These are phyloP conservation scores for Sebastes taczanowskii DNA, from an alignment of 2,797 vertebrate genomes.

Conservation along the genomic window DNA sequence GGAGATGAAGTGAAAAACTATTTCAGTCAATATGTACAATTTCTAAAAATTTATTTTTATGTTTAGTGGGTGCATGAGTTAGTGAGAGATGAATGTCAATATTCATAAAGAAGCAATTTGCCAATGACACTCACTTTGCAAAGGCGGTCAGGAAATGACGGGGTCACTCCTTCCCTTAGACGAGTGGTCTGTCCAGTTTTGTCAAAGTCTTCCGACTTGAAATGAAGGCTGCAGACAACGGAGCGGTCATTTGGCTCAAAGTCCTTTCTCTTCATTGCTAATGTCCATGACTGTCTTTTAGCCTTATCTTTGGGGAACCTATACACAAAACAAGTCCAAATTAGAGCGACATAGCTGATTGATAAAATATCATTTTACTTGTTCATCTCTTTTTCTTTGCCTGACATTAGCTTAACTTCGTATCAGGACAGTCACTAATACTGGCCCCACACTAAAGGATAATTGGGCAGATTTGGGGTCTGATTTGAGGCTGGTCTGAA, in stretches of 20 bases:
- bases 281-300: neutral
- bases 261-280: neutral
- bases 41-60: accelerated
- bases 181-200: neutral
- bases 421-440: neutral
- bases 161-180: neutral
- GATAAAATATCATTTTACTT: neutral
- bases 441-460: neutral
- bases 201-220: conserved; percentile 2
- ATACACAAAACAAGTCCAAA: neutral
- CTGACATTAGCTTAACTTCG: neutral
- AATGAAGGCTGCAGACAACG: conserved; percentile 9
- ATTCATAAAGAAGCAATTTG: neutral
- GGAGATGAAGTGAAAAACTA: neutral
- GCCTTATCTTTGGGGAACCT: conserved; percentile 1
- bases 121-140: neutral
- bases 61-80: neutral
- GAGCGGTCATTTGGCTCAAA: neutral
- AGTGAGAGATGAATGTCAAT: neutral
- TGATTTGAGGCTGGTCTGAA: neutral
- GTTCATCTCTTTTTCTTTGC: neutral
- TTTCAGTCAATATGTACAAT: neutral
- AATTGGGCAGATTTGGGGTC: neutral
- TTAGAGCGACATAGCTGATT: neutral
- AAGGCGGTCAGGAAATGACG: neutral